These are phyloP conservation scores for Sphaerophoria rueppellii DNA, from an alignment of 2,888 invertebrate genomes.

Conservation along the genomic window DNA sequence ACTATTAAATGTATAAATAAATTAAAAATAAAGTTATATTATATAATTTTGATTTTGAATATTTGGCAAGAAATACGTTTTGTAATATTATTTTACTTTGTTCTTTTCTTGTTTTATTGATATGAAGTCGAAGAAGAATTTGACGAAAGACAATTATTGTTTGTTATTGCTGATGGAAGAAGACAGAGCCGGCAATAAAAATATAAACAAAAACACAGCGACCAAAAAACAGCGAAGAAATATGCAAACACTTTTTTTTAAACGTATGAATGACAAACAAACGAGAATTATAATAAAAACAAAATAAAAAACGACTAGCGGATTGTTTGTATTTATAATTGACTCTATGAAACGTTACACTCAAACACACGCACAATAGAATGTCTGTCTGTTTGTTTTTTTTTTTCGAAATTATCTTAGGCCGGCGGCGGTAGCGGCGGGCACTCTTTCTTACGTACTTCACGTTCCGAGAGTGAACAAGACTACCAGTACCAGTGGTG, in stretches of 20 bases:
- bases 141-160: conserved; percentile 15
- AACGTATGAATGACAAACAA: conserved; percentile 27
- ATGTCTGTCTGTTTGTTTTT: conserved; percentile 54
- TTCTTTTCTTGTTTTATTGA: conserved; percentile 11
- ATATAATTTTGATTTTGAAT: conserved; percentile 14
- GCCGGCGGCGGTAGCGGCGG: conserved; percentile 67
- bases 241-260: conserved; percentile 42
- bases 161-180: conserved; percentile 3
- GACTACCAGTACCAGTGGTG: conserved; percentile 73
- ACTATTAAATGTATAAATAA: conserved; percentile 60
- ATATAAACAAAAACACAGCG: conserved; percentile 69
- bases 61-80: conserved; percentile 59
- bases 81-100: conserved; percentile 22
- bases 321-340: conserved; percentile 64
- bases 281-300: neutral
- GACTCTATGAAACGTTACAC: conserved; percentile 45
- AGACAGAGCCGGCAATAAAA: conserved; percentile 63
- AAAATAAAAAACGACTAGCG: conserved; percentile 56
- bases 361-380: conserved; percentile 65
- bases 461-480: conserved; percentile 70
- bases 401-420: conserved; percentile 39
- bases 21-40: conserved; percentile 25
- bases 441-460: conserved; percentile 68
- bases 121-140: conserved; percentile 35
- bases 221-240: conserved; percentile 53